phyloP scores from a whole-genome alignment of 64 coral and sea anemone species.

The Porites lutea region DNA sequence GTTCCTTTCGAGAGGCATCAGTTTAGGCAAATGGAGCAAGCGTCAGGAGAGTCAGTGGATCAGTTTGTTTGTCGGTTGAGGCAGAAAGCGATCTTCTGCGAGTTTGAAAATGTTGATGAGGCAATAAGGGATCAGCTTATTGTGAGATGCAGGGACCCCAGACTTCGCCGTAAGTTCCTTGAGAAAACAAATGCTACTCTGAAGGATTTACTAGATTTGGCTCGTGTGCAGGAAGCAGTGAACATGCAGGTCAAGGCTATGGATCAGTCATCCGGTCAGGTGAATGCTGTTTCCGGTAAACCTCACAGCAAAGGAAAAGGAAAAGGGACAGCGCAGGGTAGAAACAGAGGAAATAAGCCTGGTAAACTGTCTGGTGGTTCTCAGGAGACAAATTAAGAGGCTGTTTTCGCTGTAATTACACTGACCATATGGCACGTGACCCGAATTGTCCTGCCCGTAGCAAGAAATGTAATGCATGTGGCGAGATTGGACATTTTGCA shows the following conservation, averaged over 20 bases:
- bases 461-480: constrained; percentile 55
- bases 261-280: no score
- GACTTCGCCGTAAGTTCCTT: no score
- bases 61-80: no score
- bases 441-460: constrained; percentile 41
- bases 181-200: no score
- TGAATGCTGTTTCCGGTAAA: no score
- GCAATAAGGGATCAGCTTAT: neutral
- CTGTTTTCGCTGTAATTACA: constrained; percentile 53
- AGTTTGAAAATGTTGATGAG: constrained; percentile 44
- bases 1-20: no score
- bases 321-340: constrained; percentile 5
- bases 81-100: neutral
- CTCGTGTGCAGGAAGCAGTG: no score
- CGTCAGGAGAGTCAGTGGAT: no score
- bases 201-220: no score
- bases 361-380: neutral
- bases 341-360: constrained; percentile 19
- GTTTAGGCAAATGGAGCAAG: no score
- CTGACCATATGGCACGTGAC: constrained; percentile 53
- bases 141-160: no score
- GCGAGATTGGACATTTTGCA: constrained; percentile 53
- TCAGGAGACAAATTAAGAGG: constrained; percentile 32
- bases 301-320: neutral
- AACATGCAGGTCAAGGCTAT: no score